Percentiles rank a stretch among this genome's conserved stretches.
Evolutionary conservation across 2,113 vertebrate species (phyloP).

Genomic region (Morone chrysops): DNA sequence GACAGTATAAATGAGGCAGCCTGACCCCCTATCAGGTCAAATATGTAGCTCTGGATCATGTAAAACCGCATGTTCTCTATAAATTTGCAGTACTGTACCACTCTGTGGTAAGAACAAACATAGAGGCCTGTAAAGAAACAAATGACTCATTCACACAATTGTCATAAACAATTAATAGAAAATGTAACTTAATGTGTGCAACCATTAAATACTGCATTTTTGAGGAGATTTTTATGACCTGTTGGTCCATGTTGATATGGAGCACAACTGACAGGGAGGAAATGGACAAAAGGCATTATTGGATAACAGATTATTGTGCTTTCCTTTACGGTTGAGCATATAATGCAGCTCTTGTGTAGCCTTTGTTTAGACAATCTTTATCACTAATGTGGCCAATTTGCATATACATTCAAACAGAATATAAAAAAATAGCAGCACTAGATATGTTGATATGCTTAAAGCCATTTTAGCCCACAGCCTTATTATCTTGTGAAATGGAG

Average conservation of each 20-base stretch:
- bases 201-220: background rate
- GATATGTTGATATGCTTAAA: constrained; percentile 54
- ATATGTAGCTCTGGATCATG: constrained; percentile 10
- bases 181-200: background rate
- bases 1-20: background rate
- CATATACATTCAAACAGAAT: constrained; percentile 20
- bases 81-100: background rate
- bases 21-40: constrained; percentile 2
- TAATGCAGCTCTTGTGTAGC: background rate
- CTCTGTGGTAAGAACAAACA: background rate
- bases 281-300: background rate
- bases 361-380: background rate
- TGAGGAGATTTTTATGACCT: background rate
- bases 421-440: constrained; percentile 39
- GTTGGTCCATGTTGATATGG: background rate
- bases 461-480: constrained; percentile 55
- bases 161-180: background rate
- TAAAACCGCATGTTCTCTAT: constrained; percentile 14
- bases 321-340: background rate
- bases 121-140: background rate
- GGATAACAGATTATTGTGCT: background rate
- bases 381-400: background rate
- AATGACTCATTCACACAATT: background rate
- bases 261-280: background rate
- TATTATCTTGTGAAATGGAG: constrained; percentile 73